Conservation (phyloP, 2,797 vertebrate species). For the Mus minutoides region DNA sequence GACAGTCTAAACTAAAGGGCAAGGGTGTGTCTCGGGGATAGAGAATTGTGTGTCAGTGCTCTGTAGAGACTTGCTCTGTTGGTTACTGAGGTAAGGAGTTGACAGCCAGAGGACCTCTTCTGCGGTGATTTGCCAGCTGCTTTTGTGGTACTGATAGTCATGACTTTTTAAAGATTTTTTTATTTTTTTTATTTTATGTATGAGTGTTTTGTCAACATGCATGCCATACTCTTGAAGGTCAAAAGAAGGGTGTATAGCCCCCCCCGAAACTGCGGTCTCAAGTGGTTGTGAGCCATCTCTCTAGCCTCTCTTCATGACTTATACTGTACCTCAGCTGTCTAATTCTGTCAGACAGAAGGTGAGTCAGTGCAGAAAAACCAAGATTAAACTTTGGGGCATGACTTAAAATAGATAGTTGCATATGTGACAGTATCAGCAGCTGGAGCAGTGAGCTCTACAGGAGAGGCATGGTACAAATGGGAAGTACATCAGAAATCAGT, state of each 20-base stretch:
- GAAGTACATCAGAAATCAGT: neutral
- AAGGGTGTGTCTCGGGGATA: neutral
- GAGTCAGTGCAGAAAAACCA: neutral
- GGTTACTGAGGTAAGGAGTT: neutral
- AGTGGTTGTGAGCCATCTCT: neutral
- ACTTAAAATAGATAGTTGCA: neutral
- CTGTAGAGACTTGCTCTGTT: neutral
- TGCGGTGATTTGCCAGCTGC: neutral
- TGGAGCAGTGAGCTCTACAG: neutral
- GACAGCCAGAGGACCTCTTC: neutral
- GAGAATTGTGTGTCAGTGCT: neutral
- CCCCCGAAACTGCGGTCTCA: neutral
- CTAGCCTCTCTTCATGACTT: neutral
- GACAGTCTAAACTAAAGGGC: neutral
- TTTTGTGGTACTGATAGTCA: neutral
- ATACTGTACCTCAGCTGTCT: neutral
- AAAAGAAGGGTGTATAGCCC: neutral
- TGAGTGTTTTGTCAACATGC: neutral
- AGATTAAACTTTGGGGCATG: neutral
- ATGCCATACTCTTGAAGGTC: neutral
- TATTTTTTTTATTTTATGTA: neutral
- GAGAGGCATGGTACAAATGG: neutral
- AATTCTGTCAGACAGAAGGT: neutral
- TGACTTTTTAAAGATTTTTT: neutral
- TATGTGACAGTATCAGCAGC: constrained; percentile 5